Base-by-base conservation (phyloP, 2,797 vertebrate genomes). In the Acanthis flammea region DNA sequence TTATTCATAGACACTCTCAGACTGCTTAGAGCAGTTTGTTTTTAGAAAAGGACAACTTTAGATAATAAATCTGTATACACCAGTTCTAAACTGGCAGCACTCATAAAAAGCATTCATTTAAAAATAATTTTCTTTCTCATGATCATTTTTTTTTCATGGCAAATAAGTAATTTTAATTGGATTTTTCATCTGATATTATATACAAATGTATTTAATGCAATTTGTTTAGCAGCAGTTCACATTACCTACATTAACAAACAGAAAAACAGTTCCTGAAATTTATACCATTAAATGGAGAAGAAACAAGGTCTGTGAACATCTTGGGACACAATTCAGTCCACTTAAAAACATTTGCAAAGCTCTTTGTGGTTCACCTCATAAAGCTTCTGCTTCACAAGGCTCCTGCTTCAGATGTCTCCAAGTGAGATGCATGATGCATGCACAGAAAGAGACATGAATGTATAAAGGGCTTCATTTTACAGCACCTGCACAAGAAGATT, bases 361-460 rank as follows among this genome's bases (percentile, higher is more conserved):
- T 90, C 73, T 94, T 91, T 92, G 86, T 93, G 65, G 70, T 96
- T 90, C n/a, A 90, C 47, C 47, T 92, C 50, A 57, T 75, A 92
- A 88, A 88, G 50, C 28, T 83, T 57, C 65, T 91, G 45, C 30
- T 77, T 37, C 35, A 50, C 47, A 74, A 71, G 27, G 42, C 25
- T 86, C 35, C 23, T 67, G 66, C 30, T 95, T 81, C 45, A 88
- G 39, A 86, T 57, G 37, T 83, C 68, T 94, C 37, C 48, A 76
- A 65, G 42, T 41, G 39, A 71, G 60, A 86, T 54, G 30, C 33
- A 48, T 45, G 62, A 78, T 54, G 50, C 17, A 55, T 24, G 24
- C 21, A 76, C 50, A 67, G 73, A 77, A 86, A 65, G 33, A 61
- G 13, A 50, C 25, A 18, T 6, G 28, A 47, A 31, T 75, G 2